Conservation (phyloP, 2,888 invertebrate genomes). For the Drosophila sordidapex region DNA sequence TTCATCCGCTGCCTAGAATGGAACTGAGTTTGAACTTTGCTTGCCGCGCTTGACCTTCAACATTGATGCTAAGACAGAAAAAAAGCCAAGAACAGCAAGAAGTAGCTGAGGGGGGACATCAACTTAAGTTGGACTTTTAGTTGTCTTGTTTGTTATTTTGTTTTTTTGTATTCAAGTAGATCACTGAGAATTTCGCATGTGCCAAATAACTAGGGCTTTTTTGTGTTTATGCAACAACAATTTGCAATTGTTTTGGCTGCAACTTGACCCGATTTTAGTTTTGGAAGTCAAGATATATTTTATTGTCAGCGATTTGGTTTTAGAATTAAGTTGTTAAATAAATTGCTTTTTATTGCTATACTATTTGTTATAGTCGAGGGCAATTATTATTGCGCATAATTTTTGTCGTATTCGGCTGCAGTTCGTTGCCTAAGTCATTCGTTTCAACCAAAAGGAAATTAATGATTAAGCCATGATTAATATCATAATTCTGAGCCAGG, state of each 20-base stretch:
- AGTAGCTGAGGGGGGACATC: not conserved
- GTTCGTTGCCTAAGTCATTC: conserved; percentile 70
- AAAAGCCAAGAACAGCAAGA: conserved; percentile 10
- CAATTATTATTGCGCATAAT: conserved; percentile 55
- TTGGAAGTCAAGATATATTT: conserved; percentile 46
- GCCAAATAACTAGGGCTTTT: conserved; percentile 71
- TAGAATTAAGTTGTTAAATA: conserved; percentile 72
- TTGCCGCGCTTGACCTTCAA: conserved; percentile 74
- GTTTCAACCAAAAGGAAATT: conserved; percentile 61
- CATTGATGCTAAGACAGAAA: conserved; percentile 30
- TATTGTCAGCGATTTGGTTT: conserved; percentile 57
- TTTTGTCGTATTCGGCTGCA: conserved; percentile 2
- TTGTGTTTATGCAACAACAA: conserved; percentile 50
- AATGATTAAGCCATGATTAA: conserved; percentile 70
- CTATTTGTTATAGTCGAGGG: conserved; percentile 56
- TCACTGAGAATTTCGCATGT: conserved; percentile 77
- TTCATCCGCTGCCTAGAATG: conserved; percentile 65
- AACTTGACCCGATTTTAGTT: conserved; percentile 71
- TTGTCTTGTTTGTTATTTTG: conserved; percentile 15
- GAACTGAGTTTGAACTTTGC: conserved; percentile 47
- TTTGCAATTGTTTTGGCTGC: conserved; percentile 44
- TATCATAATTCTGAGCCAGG: conserved; percentile 58
- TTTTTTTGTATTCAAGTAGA: conserved; percentile 60
- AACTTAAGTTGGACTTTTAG: conserved; percentile 26
- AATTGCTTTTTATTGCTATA: conserved; percentile 53